Conservation (phyloP, 2,888 invertebrate genomes). For the Cylloceria caligata region DNA sequence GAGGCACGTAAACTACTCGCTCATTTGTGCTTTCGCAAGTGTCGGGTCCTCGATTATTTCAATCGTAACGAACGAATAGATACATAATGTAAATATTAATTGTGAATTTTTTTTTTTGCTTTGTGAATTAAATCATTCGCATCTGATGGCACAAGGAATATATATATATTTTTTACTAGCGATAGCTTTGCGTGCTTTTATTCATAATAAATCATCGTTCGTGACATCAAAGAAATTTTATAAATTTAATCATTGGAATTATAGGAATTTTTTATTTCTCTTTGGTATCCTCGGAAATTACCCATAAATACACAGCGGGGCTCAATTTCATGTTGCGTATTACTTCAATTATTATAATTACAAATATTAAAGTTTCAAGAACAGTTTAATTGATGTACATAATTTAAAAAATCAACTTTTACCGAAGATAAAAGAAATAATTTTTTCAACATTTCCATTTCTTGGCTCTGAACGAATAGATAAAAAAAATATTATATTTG, state of each 20-base stretch:
- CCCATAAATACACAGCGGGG: too few relatives aligned
- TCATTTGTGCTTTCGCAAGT: neutral
- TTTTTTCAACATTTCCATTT: neutral
- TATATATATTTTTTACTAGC: too few relatives aligned
- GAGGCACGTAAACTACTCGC: neutral
- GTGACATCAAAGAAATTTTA: too few relatives aligned
- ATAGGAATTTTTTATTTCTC: neutral
- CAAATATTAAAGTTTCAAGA: neutral
- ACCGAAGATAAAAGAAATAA: neutral
- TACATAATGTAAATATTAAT: neutral
- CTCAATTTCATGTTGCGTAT: neutral
- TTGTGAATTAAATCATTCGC: neutral
- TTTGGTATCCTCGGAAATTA: neutral
- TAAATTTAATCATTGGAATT: neutral
- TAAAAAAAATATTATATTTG: too few relatives aligned
- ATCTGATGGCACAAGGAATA: too few relatives aligned
- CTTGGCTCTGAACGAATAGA: neutral
- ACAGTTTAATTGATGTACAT: too few relatives aligned
- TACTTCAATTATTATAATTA: too few relatives aligned
- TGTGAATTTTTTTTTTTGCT: neutral
- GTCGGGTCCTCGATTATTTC: neutral
- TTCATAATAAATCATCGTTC: too few relatives aligned
- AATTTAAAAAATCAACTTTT: neutral
- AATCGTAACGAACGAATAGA: neutral
- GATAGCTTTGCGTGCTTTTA: too few relatives aligned